phyloP scores from a whole-genome alignment of 2,113 vertebrate genomes.

The Cyanoramphus novaezelandiae region DNA sequence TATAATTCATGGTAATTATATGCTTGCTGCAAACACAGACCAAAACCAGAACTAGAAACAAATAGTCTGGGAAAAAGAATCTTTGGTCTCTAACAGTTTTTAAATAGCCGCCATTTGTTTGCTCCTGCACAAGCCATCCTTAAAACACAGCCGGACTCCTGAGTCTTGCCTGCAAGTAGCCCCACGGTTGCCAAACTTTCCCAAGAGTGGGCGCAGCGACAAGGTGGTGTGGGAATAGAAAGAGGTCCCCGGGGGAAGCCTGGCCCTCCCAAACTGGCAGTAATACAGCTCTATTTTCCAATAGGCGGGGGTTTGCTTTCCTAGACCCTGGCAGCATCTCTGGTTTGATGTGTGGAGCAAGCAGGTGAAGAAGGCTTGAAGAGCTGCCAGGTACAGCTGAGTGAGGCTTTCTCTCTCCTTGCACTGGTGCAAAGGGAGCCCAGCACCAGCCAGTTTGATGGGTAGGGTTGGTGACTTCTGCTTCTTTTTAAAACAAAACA shows the following conservation, averaged over 20 bases:
- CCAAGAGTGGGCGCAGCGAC: not conserved
- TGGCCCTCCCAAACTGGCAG: not conserved
- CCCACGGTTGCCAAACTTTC: not conserved
- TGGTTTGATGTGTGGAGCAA: not conserved
- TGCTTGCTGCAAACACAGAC: constrained; percentile 28
- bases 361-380: not conserved
- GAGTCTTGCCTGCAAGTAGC: not conserved
- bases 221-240: not conserved
- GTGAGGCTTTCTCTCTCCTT: not conserved
- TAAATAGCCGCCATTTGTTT: not conserved
- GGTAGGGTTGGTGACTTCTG: not conserved
- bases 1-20: constrained; percentile 70
- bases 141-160: not conserved
- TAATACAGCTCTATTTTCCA: not conserved
- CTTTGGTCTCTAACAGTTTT: not conserved
- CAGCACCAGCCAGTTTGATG: not conserved
- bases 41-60: constrained; percentile 59
- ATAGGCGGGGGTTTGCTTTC: not conserved
- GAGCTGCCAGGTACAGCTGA: not conserved
- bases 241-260: not conserved
- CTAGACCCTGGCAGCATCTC: not conserved
- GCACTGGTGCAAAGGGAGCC: not conserved
- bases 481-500: not conserved
- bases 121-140: not conserved
- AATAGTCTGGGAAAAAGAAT: not conserved